Evolutionary conservation across 2,797 vertebrate genomes (phyloP).

Genomic region (Pterois miles): DNA sequence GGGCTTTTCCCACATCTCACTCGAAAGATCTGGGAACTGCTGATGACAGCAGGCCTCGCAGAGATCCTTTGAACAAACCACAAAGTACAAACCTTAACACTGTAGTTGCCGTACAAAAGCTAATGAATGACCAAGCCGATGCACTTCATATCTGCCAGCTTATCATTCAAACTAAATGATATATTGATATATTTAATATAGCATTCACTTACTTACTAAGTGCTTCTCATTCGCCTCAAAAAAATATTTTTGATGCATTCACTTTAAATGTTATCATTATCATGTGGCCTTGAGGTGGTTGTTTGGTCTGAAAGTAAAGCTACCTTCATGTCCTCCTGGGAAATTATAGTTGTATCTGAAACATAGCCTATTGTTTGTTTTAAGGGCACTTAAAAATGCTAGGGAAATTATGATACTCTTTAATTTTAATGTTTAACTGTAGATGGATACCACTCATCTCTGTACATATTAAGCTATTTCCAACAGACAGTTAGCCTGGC

Average conservation of each 20-base stretch:
- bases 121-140: conserved; percentile 52
- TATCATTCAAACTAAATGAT: not conserved
- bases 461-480: not conserved
- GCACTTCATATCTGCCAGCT: not conserved
- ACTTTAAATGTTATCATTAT: not conserved
- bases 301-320: not conserved
- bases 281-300: not conserved
- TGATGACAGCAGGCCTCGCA: conserved; percentile 51
- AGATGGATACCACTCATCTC: not conserved
- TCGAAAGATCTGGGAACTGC: conserved; percentile 45
- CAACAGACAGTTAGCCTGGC: no score
- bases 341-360: not conserved
- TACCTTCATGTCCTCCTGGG: not conserved
- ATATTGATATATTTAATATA: not conserved
- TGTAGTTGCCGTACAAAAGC: conserved; percentile 12
- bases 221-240: not conserved
- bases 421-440: not conserved
- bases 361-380: not conserved
- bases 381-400: not conserved
- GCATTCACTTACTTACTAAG: not conserved
- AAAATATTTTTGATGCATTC: not conserved
- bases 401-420: not conserved
- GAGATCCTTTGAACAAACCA: conserved; percentile 53
- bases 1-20: conserved; percentile 21
- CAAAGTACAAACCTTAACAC: conserved; percentile 59